Evolutionary conservation across 1,140 invertebrate genomes (phyloP), one percentile per base, ranked within the genome.

Genomic region (Drosophila oshimai): DNA sequence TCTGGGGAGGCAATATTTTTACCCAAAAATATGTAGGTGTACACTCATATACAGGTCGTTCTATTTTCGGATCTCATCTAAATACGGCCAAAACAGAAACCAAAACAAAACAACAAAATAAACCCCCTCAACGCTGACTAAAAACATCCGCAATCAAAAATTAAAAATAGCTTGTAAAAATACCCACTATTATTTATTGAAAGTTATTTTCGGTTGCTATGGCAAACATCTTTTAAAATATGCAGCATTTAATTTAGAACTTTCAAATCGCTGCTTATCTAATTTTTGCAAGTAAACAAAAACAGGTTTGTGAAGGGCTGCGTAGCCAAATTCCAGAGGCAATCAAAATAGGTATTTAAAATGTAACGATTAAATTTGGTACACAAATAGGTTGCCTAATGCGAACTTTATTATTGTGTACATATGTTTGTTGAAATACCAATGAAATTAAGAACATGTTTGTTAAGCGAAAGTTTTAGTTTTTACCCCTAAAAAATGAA

Each of bases 1-100:
- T 44, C 33, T 34, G 15, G 31, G 26, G 12, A n/a, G 31, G 62
- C n/a, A 20, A 31, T 41, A 53, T 54, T 45, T 41, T 33, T 47
- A 68, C 9, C 18, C 29, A 46, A 10, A 46, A 15, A 10, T 29
- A 34, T 20, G 20, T 67, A 44, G 20, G 7, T 33, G 46, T 60
- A 33, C 47, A 61, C 44, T 45, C 53, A 12, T 24, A n/a, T n/a
- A n/a, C n/a, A n/a, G 24, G 33, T 15, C 42, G n/a, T 13, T 68
- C 28, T 70, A 46, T 69, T 70, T 70, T 42, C 15, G 64, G 70
- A 29, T 28, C 17, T n/a, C 28, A 42, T 41, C 22, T 49, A 24
- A 39, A 39, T 39, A 31, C 55, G 29, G 24, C 9, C 15, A 42
- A 33, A 24, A 2, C 9, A 41, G 0, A 39, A 45, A 24, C 5